Conservation (phyloP, 53 echinoderm and acorn worm genomes). For the Actinopyga echinites region DNA sequence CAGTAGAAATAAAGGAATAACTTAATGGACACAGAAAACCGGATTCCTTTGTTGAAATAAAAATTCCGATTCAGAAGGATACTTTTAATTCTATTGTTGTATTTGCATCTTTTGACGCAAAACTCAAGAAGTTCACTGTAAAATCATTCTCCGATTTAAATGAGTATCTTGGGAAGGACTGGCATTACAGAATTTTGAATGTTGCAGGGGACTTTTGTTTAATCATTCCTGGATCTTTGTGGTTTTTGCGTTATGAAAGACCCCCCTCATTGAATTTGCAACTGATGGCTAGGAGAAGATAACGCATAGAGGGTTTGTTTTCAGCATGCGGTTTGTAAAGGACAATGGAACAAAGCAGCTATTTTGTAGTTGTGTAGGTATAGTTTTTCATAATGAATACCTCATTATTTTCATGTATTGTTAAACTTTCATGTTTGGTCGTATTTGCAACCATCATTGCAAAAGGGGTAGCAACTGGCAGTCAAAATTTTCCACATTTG, state of each 20-base stretch:
- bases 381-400: too few relatives aligned
- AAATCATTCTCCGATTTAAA: not conserved
- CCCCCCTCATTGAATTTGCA: not conserved
- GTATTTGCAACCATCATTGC: too few relatives aligned
- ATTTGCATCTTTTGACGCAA: not conserved
- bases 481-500: not conserved
- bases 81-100: not conserved
- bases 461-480: not conserved
- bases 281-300: not conserved
- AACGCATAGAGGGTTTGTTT: not conserved
- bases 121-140: not conserved
- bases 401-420: too few relatives aligned
- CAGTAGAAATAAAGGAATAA: not conserved
- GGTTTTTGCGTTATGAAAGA: not conserved
- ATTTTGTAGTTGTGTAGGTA: not conserved
- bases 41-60: not conserved
- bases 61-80: not conserved
- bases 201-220: not conserved
- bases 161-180: not conserved
- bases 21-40: not conserved
- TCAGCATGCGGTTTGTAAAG: not conserved
- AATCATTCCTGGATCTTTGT: not conserved
- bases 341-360: slow-evolving; percentile 13
- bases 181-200: not conserved
- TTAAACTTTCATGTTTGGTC: too few relatives aligned